Evolutionary conservation across 23 tunicate species (phyloP).

Genomic region (Ascidia mentula): DNA sequence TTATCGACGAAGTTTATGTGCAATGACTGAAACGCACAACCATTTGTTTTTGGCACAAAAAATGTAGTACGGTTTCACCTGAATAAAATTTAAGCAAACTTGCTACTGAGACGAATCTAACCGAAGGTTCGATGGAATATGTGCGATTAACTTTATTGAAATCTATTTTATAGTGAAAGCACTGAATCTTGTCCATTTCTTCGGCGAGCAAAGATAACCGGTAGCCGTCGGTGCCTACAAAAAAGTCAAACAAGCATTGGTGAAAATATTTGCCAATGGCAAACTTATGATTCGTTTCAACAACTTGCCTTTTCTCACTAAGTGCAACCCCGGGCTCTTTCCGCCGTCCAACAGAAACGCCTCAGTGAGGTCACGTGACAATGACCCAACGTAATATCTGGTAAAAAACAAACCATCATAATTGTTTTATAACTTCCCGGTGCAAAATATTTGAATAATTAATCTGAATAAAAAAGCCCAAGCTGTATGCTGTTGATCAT

Average conservation of each 20-base stretch:
- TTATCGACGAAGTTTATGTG: too few species aligned
- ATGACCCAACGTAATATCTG: neutral
- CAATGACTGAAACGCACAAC: too few species aligned
- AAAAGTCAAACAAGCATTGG: neutral
- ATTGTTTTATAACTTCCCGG: too few species aligned
- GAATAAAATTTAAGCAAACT: neutral
- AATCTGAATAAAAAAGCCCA: too few species aligned
- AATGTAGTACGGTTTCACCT: neutral
- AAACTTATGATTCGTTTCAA: too few species aligned
- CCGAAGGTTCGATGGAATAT: neutral
- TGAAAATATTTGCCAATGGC: neutral
- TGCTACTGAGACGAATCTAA: neutral
- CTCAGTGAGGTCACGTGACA: neutral
- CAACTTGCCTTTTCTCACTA: neutral
- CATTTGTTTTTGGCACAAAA: too few species aligned
- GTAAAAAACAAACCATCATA: too few species aligned
- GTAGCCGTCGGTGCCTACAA: neutral
- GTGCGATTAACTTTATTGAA: neutral
- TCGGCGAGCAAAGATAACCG: neutral
- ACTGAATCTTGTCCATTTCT: neutral
- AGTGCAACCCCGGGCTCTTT: neutral
- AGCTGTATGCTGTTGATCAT: too few species aligned
- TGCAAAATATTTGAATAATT: too few species aligned
- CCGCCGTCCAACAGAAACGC: constrained; percentile 5
- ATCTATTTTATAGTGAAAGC: neutral